Base-by-base conservation (phyloP, 2,797 vertebrate species). In the Poecilia wingei region DNA sequence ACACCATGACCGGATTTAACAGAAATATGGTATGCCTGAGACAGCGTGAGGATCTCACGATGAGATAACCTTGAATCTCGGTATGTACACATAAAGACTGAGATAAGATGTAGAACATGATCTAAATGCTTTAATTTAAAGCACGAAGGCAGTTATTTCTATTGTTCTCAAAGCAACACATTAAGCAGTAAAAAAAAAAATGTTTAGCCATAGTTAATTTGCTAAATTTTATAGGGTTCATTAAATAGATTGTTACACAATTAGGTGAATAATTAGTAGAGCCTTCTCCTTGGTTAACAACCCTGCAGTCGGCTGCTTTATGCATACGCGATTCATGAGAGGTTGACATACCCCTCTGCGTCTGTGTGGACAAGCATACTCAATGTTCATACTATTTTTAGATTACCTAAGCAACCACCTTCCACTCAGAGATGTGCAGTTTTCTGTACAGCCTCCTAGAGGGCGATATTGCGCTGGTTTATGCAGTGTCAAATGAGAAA, bases 1-100 rank as follows among this genome's bases (percentile, higher is more conserved):
- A 39, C 31, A 36, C 33, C 47, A 68, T 68, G 28, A 9, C 33
- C 28, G 22, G 51, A 74, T 80, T 77, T 76, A 66, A 46, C 41
- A 72, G 69, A 78, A 46, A 47, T 72, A 41, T 69, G 39, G 59
- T 69, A 6, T 41, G 18, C 22, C 43, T 25, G 18, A 9, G 41
- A 28, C 66, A 43, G 39, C 0, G 13, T 14, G 66, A 69, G 10
- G 39, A 43, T 69, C 39, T 69, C 39, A 25, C 39, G 43, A 13
- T 69, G 68, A 45, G 68, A 70, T 70, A 45, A 45, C 41, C 39
- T 69, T 41, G 20, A 41, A 66, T 41, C 18, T 10, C 39, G 12
- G 20, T 43, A 69, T 69, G 25, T 69, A 39, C 36, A 13, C 64
- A 68, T 12, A 68, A 68, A 33, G 57, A 16, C n/a, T 59, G 16